Base-by-base conservation (phyloP, 1,140 invertebrate genomes). In the Aphelenchoides besseyi region DNA sequence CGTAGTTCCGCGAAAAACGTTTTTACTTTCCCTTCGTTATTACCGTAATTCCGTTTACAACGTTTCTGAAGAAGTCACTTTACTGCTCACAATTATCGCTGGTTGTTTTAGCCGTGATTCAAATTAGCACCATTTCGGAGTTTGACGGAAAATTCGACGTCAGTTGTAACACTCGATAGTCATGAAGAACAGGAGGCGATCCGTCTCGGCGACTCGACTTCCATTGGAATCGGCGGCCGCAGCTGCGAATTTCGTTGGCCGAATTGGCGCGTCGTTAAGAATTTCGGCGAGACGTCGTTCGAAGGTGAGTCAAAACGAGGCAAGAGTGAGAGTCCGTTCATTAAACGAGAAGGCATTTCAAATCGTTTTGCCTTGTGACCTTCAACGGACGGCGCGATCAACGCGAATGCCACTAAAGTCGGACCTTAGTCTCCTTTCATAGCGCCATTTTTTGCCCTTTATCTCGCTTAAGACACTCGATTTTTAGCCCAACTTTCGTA, bases 171-270 rank as follows among this genome's bases (percentile, higher is more conserved):
- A 48, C 12, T 23, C 41, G 41, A 23, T 23, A 23, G 23, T 48
- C 41, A 66, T 66, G 63, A 67, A 55, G n/a, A 73, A 30, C 55
- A 41, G 79, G 12, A 68, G 80, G 36, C 72, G 78, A 36, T 80
- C 80, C 8, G 28, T 76, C 3, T 76, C 71, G 26, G 78, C 78
- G 18, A 68, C 78, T n/a, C 59, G 78, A 2, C 70, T 80, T 26
- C 68, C 80, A 29, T 41, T 59, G 16, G 77, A 80, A 30, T 67
- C 80, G 3, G 76, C 80, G 3, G 80, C 78, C 30, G 71, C 69
- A 18, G n/a, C n/a, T n/a, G n/a, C n/a, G n/a, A n/a, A n/a, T n/a
- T 80, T 79, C 36, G 81, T 79, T 16, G 78, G 80, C 9, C 52
- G 78, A 26, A 79, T 79, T 57, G 78, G 78, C 9, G 80, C 81